Base-by-base conservation (phyloP, 2,113 vertebrate species). In the Phylloscopus whistleri region DNA sequence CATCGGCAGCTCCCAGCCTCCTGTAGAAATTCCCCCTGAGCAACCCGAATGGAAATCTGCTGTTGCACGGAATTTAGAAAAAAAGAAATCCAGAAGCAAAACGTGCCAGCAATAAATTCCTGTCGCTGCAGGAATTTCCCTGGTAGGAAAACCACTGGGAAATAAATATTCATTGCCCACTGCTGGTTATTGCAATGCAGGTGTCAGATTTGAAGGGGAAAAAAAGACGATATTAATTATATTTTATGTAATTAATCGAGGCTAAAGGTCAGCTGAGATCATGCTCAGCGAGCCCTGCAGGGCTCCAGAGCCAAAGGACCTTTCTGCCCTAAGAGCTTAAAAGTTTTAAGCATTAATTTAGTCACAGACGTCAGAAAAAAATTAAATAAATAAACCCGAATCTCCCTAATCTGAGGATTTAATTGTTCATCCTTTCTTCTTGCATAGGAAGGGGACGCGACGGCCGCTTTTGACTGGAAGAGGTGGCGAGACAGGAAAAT, bases 11-110 rank as follows among this genome's bases (percentile, higher is more conserved):
- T 43, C 35, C 35, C 44, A 41, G 4, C 3, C 6, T 3, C 12
- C 33, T 41, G 44, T 2, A 16, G 46, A 41, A 90, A 62, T 73
- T 16, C 58, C 73, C 81, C 18, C 46, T 10, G 55, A 92, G 14
- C 44, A 66, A 41, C 28, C 66, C 15, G 0, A 49, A 41, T 7
- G 10, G 41, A 62, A 58, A 81, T 59, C 48, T 58, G 22, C 19
- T 41, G 11, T 49, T 62, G 4, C 2, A 4, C 5, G 0, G 23
- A 18, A 14, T 31, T 51, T 4, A 37, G n/a, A 58, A n/a, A 20
- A 18, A 46, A 66, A 48, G 43, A 52, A 58, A 18, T 24, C 26
- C 39, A 41, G 39, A 41, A 41, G 39, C 39, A 41, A 41, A 41
- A 41, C 39, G 39, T 41, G 39, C 30, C 30, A 4, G 10, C 14